phyloP scores from a whole-genome alignment of 2,797 vertebrate genomes.

The Amazonetta brasiliensis region DNA sequence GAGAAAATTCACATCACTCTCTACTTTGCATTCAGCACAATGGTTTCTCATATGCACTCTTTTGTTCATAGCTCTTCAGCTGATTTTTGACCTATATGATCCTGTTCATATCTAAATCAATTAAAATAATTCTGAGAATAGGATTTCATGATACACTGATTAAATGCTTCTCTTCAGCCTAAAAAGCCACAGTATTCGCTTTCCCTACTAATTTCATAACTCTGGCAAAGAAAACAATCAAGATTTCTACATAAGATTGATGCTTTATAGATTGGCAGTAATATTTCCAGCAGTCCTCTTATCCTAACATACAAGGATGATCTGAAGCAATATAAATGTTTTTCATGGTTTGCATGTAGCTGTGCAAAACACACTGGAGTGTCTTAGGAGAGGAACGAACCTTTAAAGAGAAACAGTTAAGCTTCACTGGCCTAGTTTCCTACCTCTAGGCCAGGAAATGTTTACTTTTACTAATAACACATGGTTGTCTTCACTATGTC shows the following conservation, averaged over 20 bases:
- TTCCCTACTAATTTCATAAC: background rate
- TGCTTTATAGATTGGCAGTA: background rate
- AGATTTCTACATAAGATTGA: background rate
- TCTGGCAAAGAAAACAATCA: background rate
- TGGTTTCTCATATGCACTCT: background rate
- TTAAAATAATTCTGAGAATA: conserved; percentile 14
- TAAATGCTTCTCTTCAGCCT: conserved; percentile 23
- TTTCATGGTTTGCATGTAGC: background rate
- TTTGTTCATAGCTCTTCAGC: conserved; percentile 3
- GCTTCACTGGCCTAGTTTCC: background rate
- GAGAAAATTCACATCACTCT: background rate
- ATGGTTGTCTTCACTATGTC: background rate
- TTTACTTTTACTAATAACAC: background rate
- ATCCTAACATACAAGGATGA: background rate
- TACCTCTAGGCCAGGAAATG: background rate
- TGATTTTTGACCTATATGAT: conserved; percentile 36
- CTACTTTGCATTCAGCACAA: background rate
- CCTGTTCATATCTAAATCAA: conserved; percentile 19
- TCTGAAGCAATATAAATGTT: background rate
- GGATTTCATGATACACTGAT: background rate
- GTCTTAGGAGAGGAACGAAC: background rate
- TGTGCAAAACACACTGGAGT: background rate
- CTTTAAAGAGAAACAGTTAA: background rate
- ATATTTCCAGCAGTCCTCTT: background rate
- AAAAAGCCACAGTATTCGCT: background rate